A percentile compares a stretch with the other conserved stretches of the same genome.
Evolutionary conservation across 2,888 invertebrate genomes (phyloP).

Genomic region (Chrysotoxum bicinctum): DNA sequence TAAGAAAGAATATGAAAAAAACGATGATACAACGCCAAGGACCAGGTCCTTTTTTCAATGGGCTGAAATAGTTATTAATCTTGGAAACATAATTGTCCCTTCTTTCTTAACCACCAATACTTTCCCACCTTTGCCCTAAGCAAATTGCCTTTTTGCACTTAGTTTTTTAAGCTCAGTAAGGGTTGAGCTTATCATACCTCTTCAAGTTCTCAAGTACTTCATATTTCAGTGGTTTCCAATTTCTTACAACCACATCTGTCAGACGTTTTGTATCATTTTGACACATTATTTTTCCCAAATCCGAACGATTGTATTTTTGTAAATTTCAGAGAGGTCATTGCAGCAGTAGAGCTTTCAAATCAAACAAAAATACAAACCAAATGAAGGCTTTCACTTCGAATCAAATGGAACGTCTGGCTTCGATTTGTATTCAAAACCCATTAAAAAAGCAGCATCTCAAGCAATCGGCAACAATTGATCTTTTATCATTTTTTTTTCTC

Average conservation of each 20-base stretch:
- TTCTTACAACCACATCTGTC: neutral
- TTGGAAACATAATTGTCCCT: too few relatives aligned
- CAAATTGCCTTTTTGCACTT: too few relatives aligned
- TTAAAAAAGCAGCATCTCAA: constrained; percentile 37
- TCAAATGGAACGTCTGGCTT: neutral
- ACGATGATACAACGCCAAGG: too few relatives aligned
- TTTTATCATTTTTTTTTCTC: neutral
- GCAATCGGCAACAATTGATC: constrained; percentile 62
- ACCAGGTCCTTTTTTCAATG: too few relatives aligned
- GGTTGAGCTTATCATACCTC: too few relatives aligned
- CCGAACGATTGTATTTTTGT: neutral
- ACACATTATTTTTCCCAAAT: neutral
- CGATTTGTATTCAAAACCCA: constrained; percentile 54
- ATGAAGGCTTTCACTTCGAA: constrained; percentile 8
- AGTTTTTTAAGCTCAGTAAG: too few relatives aligned
- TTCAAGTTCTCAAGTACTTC: too few relatives aligned
- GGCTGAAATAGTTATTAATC: too few relatives aligned
- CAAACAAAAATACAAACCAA: neutral
- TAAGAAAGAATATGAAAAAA: too few relatives aligned
- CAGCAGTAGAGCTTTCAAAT: neutral
- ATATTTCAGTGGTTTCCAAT: neutral
- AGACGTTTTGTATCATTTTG: neutral
- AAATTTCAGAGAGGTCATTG: too few relatives aligned
- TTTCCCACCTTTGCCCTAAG: too few relatives aligned
- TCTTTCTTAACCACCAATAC: too few relatives aligned